Conservation (phyloP, 2,797 vertebrate species). For the Epinephelus coioides region DNA sequence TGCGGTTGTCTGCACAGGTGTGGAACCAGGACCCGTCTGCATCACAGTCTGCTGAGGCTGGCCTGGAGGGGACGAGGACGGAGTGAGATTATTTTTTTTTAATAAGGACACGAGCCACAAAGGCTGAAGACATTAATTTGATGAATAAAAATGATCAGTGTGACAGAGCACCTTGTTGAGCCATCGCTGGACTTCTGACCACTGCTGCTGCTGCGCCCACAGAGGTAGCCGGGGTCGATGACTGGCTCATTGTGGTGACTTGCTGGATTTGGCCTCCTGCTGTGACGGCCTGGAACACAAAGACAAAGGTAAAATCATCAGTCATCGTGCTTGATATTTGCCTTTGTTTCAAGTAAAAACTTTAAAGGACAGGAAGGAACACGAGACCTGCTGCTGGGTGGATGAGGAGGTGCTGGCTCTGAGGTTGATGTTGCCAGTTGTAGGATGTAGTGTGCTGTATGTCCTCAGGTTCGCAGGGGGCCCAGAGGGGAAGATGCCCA, state of each 20-base stretch:
- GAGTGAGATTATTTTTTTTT: not conserved
- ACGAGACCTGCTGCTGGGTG: conserved; percentile 84
- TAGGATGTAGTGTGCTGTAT: conserved; percentile 96
- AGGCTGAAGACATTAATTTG: not conserved
- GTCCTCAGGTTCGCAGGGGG: conserved; percentile 93
- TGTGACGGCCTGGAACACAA: conserved; percentile 83
- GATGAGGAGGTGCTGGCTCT: conserved; percentile 89
- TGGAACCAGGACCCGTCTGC: conserved; percentile 86
- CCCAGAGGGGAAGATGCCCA: conserved; percentile 96
- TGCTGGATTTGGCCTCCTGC: conserved; percentile 87
- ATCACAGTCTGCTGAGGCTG: conserved; percentile 89
- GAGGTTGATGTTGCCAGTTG: conserved; percentile 94
- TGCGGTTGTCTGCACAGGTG: conserved; percentile 81
- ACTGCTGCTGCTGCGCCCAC: conserved; percentile 88
- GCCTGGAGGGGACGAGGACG: conserved; percentile 77
- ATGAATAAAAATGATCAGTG: conserved; percentile 58
- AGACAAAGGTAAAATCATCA: conserved; percentile 15
- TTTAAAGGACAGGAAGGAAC: not conserved
- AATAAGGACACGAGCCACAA: not conserved
- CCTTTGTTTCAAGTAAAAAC: not conserved
- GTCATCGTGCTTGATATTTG: not conserved
- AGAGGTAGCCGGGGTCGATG: conserved; percentile 84
- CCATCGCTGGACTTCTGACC: conserved; percentile 87
- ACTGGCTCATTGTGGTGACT: conserved; percentile 87
- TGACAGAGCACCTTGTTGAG: conserved; percentile 91